These are phyloP conservation scores for Apotomis turbidana DNA, from an alignment of 2,888 invertebrate genomes.

Conservation along the genomic window DNA sequence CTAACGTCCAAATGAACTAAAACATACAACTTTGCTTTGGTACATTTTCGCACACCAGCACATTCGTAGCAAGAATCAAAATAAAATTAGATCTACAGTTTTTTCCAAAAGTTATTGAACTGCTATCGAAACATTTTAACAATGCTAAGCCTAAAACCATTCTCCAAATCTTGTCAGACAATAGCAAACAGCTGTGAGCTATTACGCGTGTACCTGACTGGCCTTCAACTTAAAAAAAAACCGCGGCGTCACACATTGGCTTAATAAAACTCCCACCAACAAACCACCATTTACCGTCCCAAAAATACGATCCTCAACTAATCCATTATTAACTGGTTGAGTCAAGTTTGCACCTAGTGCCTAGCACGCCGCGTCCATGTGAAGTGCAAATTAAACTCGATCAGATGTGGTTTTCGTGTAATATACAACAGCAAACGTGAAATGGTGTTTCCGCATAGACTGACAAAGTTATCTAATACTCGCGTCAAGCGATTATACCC, in stretches of 20 bases:
- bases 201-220: slow-evolving; percentile 30
- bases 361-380: too few species aligned
- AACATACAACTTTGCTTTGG: too few species aligned
- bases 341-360: too few species aligned
- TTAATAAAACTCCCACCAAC: slow-evolving; percentile 51
- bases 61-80: too few species aligned
- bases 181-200: slow-evolving; percentile 37
- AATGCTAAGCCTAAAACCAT: slow-evolving; percentile 5
- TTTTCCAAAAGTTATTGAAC: too few species aligned
- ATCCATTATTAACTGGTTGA: too few species aligned
- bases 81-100: too few species aligned
- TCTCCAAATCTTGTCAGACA: slow-evolving; percentile 27
- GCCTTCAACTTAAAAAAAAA: slow-evolving; percentile 47
- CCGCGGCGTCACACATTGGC: slow-evolving; percentile 51
- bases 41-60: too few species aligned
- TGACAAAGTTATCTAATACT: not conserved
- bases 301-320: not conserved
- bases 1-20: too few species aligned
- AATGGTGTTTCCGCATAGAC: slow-evolving; percentile 29
- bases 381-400: too few species aligned
- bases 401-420: not conserved
- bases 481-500: not conserved
- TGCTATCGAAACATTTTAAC: not conserved
- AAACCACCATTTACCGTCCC: not conserved
- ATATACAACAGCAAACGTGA: slow-evolving; percentile 4